Evolutionary conservation across 2,888 invertebrate genomes (phyloP).

Genomic region (Pteria penguin): DNA sequence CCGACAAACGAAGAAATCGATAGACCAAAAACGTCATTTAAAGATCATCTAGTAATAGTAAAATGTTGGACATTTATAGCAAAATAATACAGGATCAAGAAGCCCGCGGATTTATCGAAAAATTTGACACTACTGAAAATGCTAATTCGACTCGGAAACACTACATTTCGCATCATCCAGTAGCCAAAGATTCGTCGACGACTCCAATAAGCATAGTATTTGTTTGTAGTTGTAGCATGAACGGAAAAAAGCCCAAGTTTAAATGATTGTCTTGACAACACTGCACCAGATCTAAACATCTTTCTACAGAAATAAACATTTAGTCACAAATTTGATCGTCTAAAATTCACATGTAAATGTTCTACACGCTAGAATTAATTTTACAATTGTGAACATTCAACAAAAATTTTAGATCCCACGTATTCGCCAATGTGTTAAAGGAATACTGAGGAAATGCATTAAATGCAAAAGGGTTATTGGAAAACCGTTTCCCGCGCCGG

Average conservation of each 20-base stretch:
- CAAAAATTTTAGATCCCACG: too few relatives aligned
- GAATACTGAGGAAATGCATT: too few relatives aligned
- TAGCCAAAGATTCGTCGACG: slow-evolving; percentile 22
- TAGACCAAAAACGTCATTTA: background rate
- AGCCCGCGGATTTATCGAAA: background rate
- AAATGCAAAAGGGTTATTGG: too few relatives aligned
- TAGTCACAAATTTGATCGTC: too few relatives aligned
- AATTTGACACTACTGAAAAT: background rate
- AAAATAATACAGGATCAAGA: slow-evolving; percentile 2
- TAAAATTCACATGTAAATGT: too few relatives aligned
- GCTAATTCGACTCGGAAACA: background rate
- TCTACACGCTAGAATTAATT: too few relatives aligned
- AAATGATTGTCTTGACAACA: slow-evolving; percentile 30
- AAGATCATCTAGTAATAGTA: background rate
- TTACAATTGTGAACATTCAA: too few relatives aligned
- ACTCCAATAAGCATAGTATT: slow-evolving; percentile 31
- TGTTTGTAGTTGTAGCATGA: slow-evolving; percentile 16
- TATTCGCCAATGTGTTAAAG: too few relatives aligned
- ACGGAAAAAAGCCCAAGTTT: slow-evolving; percentile 19
- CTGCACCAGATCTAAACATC: background rate
- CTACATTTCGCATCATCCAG: slow-evolving; percentile 24
- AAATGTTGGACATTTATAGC: background rate
- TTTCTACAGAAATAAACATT: too few relatives aligned
- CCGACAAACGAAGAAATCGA: slow-evolving; percentile 1
- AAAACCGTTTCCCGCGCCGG: too few relatives aligned